Conservation (phyloP, 2,888 invertebrate genomes). For the Macaria liturata region DNA sequence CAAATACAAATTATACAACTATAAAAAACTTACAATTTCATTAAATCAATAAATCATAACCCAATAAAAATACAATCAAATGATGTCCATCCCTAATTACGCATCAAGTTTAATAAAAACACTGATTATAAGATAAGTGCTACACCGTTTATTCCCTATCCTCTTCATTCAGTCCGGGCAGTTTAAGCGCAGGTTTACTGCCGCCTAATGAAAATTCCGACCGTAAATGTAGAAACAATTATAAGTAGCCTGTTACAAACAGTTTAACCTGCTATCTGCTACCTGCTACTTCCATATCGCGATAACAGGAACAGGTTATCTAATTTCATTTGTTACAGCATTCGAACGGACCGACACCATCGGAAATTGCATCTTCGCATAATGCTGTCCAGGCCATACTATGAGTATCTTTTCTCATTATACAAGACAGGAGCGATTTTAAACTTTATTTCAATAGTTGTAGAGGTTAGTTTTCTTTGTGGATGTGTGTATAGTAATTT, state of each 20-base stretch:
- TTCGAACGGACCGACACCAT: conserved; percentile 48
- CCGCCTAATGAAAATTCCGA: too few relatives aligned
- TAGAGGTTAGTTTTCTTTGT: conserved; percentile 3
- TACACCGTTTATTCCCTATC: too few relatives aligned
- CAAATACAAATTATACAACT: too few relatives aligned
- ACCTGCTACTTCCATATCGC: conserved; percentile 9
- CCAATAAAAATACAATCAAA: too few relatives aligned
- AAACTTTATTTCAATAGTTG: conserved; percentile 9
- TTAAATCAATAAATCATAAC: too few relatives aligned
- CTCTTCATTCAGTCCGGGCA: too few relatives aligned
- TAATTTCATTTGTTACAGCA: conserved; percentile 50
- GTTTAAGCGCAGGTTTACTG: too few relatives aligned
- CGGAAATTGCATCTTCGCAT: conserved; percentile 70
- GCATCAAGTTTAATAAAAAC: too few relatives aligned
- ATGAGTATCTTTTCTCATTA: conserved; percentile 52
- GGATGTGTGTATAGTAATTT: conserved; percentile 14
- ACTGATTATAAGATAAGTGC: too few relatives aligned
- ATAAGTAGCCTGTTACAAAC: background rate
- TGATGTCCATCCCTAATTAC: too few relatives aligned
- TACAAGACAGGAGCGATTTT: conserved; percentile 40
- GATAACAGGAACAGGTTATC: conserved; percentile 36
- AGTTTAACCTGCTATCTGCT: background rate
- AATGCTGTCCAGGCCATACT: conserved; percentile 56
- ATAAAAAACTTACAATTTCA: too few relatives aligned
- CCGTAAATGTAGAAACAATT: background rate